These are phyloP conservation scores for Cryptophagus acutangulus DNA, from an alignment of 2,888 invertebrate genomes.

Conservation along the genomic window DNA sequence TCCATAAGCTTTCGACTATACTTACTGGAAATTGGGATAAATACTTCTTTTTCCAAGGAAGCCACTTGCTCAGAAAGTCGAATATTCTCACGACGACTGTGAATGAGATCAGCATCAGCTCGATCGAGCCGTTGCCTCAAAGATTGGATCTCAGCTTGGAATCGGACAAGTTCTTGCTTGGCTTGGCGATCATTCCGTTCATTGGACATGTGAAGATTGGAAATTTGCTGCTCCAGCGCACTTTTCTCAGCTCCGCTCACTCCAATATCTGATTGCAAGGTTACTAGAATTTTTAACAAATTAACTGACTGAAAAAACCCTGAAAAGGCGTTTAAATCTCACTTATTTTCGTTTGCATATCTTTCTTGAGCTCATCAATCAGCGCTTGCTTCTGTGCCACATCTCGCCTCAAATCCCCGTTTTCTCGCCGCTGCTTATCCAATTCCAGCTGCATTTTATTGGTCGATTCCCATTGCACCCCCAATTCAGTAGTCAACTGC, in stretches of 20 bases:
- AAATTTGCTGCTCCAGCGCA: constrained; percentile 73
- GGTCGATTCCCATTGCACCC: constrained; percentile 75
- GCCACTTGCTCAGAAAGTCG: constrained; percentile 74
- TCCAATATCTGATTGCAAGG: constrained; percentile 71
- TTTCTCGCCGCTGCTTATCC: constrained; percentile 73
- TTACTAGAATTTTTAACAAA: constrained; percentile 50
- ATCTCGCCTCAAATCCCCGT: constrained; percentile 72
- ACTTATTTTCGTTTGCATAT: constrained; percentile 72
- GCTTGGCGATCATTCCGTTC: constrained; percentile 72
- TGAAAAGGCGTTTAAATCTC: constrained; percentile 29
- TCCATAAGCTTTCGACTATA: not conserved
- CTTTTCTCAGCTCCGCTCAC: constrained; percentile 74
- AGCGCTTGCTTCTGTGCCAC: constrained; percentile 68
- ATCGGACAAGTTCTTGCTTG: constrained; percentile 68
- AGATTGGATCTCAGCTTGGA: constrained; percentile 72
- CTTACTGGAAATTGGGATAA: not conserved
- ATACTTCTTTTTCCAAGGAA: constrained; percentile 75
- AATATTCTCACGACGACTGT: constrained; percentile 74
- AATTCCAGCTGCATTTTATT: constrained; percentile 71
- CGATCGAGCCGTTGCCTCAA: constrained; percentile 71
- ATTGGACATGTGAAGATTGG: constrained; percentile 57
- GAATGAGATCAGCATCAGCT: constrained; percentile 74
- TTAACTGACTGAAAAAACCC: constrained; percentile 4
- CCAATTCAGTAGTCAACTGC: constrained; percentile 72
- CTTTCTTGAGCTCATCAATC: constrained; percentile 75